Evolutionary conservation across 2,888 invertebrate genomes (phyloP).

Genomic region (Oxyscelio sp.): DNA sequence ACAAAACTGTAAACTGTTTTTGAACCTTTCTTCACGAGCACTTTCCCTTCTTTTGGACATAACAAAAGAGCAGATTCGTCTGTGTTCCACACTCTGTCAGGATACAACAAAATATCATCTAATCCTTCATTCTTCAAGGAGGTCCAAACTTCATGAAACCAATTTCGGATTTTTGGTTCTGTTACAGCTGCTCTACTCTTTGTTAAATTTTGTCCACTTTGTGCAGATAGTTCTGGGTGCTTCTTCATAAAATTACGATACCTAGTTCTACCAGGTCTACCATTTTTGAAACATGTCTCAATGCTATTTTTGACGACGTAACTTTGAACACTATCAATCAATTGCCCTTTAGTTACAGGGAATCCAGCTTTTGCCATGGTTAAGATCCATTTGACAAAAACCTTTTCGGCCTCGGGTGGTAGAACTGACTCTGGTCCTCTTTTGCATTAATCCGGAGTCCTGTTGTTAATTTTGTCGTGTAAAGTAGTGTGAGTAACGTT

Average conservation of each 20-base stretch:
- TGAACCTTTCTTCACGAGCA: constrained; percentile 19
- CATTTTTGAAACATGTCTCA: constrained; percentile 28
- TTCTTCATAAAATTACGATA: too few species aligned
- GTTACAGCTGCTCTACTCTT: too few species aligned
- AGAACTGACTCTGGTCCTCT: constrained; percentile 26
- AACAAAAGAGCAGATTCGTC: constrained; percentile 42
- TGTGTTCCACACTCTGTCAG: too few species aligned
- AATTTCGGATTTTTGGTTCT: too few species aligned
- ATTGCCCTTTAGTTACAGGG: constrained; percentile 35
- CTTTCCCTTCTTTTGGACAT: constrained; percentile 31
- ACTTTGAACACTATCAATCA: constrained; percentile 40
- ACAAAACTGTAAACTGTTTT: constrained; percentile 39
- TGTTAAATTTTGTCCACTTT: too few species aligned
- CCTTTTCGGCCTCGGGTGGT: not conserved
- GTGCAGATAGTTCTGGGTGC: too few species aligned
- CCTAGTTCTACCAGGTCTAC: constrained; percentile 5
- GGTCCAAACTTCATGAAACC: too few species aligned
- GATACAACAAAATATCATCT: too few species aligned
- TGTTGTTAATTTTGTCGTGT: constrained; percentile 28
- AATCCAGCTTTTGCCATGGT: constrained; percentile 30
- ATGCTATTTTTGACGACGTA: constrained; percentile 16
- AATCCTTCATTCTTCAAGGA: too few species aligned
- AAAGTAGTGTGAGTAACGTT: constrained; percentile 29
- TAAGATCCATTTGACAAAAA: constrained; percentile 51
- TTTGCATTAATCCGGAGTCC: not conserved